Percentiles rank a stretch among this genome's conserved stretches.
Conservation (phyloP, 64 coral and sea anemone species). For the Platygyra sinensis region DNA sequence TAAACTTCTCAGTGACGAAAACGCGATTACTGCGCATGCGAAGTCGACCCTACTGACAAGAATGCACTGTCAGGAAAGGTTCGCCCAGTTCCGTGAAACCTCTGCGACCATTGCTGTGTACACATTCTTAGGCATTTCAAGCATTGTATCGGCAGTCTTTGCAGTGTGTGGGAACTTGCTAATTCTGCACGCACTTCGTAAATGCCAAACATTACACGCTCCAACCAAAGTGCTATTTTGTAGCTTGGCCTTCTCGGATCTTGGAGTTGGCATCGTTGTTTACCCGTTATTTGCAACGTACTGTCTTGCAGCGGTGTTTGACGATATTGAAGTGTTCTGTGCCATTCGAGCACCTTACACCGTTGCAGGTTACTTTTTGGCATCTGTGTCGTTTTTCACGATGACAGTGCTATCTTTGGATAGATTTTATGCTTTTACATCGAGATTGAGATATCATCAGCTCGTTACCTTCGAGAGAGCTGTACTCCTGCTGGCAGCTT, state of each 20-base stretch:
- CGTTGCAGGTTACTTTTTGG: background rate
- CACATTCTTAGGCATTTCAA: background rate
- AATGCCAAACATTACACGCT: background rate
- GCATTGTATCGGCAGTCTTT: background rate
- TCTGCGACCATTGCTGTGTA: background rate
- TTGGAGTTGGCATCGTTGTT: slow-evolving; percentile 35
- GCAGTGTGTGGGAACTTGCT: background rate
- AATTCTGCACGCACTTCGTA: slow-evolving; percentile 22
- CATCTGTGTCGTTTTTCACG: background rate
- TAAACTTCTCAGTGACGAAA: too few relatives aligned
- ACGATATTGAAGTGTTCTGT: slow-evolving; percentile 13
- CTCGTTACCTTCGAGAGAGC: background rate
- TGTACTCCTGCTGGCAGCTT: background rate
- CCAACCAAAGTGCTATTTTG: slow-evolving; percentile 15
- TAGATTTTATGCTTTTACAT: background rate
- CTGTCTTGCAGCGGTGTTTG: background rate
- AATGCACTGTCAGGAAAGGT: background rate
- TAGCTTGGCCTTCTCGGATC: slow-evolving; percentile 34
- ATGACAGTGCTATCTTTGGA: slow-evolving; percentile 1
- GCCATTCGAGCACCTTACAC: background rate
- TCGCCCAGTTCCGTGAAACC: background rate
- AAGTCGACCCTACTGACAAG: too few relatives aligned
- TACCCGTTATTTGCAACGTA: slow-evolving; percentile 29
- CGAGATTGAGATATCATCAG: background rate
- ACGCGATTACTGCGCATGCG: too few relatives aligned